Base-by-base conservation (phyloP, 2,113 vertebrate genomes). In the Limnothrissa miodon region DNA sequence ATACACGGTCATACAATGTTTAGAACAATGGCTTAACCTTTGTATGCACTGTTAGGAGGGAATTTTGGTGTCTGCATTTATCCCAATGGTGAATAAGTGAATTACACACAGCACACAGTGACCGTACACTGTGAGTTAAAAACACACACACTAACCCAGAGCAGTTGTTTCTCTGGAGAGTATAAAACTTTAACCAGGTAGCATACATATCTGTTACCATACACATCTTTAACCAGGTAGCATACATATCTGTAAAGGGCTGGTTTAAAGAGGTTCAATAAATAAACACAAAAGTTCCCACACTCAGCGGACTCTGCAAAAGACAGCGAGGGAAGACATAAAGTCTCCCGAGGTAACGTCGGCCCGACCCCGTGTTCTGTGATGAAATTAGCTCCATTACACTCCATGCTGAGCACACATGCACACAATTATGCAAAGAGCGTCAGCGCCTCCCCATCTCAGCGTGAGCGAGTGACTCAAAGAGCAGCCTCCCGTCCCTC, bases 341-440 rank as follows among this genome's bases (percentile, higher is more conserved):
- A 33, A 36, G 66, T 70, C 66, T 36, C 29, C 29, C 36, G 33
- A 70, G 66, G 66, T 70, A 29, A 36, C 10, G 15, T 33, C 66
- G 0, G 15, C 11, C 15, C 15, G 66, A 74, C 66, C 66, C 66
- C 0, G 29, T 74, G 66, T 74, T 74, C 25, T 33, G 25, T 4
- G 29, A 9, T 74, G 0, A 15, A 36, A 74, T 56, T 56, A 56
- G 51, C 19, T 56, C 51, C 19, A 23, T 7, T 23, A 56, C 51
- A 56, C 19, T 56, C 21, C 51, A 56, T 56, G 51, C 51, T 56
- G 51, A 56, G 51, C 51, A 56, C 51, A 56, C 51, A 56, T 23
- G 33, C 33, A 74, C 5, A 74, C 66, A 74, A 74, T 36, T 74
- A 74, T 74, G 66, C 66, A 36, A 74, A 74, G 66, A 74, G 25